A percentile compares a stretch with the other conserved stretches of the same genome.
These are phyloP conservation scores for Tenebrosternarchus preto DNA, from an alignment of 2,113 vertebrate genomes.

Conservation along the genomic window DNA sequence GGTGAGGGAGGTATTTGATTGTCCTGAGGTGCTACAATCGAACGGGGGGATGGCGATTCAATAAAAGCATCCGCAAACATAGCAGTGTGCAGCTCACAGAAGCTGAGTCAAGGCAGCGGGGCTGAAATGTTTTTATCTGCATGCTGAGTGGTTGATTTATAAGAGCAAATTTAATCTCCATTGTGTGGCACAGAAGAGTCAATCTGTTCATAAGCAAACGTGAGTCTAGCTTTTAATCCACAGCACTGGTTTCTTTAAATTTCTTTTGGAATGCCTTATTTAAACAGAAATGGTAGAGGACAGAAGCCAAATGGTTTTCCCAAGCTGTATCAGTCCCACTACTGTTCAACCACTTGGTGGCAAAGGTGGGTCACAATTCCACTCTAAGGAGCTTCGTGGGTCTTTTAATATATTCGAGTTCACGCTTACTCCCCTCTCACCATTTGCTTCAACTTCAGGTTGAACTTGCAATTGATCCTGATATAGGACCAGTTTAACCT, in stretches of 20 bases:
- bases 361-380: slow-evolving; percentile 33
- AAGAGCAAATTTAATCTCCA: slow-evolving; percentile 2
- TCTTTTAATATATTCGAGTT: neutral
- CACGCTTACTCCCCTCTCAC: no score
- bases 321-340: neutral
- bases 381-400: slow-evolving; percentile 32
- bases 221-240: neutral
- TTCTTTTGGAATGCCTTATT: neutral
- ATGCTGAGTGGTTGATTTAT: slow-evolving; percentile 12
- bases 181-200: neutral
- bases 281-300: neutral
- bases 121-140: no score
- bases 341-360: slow-evolving; percentile 41
- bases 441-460: neutral
- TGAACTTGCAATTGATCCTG: neutral
- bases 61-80: slow-evolving; percentile 4
- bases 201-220: neutral
- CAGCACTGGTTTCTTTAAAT: neutral
- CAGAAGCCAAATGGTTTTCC: neutral
- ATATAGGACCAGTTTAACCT: neutral
- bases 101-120: neutral
- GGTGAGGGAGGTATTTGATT: slow-evolving; percentile 26
- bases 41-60: neutral
- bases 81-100: neutral
- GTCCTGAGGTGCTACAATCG: neutral